Base-by-base conservation (phyloP, 2,888 invertebrate genomes). In the Campoletis raptor region DNA sequence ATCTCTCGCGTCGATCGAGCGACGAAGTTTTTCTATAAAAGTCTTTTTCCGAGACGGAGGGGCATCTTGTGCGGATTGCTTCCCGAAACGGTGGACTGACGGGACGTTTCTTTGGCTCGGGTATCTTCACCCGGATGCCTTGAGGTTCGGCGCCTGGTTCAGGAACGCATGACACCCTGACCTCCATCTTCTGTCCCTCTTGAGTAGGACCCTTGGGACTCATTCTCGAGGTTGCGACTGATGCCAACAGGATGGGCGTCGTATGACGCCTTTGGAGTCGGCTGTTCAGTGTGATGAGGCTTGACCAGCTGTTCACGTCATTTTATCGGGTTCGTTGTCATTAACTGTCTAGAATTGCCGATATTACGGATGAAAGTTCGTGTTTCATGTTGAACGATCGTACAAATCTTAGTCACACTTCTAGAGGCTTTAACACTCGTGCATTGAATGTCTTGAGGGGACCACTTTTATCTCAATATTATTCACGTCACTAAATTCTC, bases 21-120 rank as follows among this genome's bases (percentile, higher is more conserved):
- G 94, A 92, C 10, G 90, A 88, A 2, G 91, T 90, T 82, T 94
- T 94, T 77, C 92, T 87, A 86, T 93, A 94, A 12, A 93, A 91
- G 70, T 94, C 94, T 85, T 94, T 94, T 85, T 94, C 94, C 10
- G 92, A 90, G 0, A 93, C 89, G 7, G 94, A 92, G 0, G 93
- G 94, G 85, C 93, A 94, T 81, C 93, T 89, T 48, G 90, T 87
- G 18, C 92, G 90, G 87, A 88, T 86, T 18, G 90, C 61, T 15
- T 90, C 90, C 45, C 86, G 87, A 52, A 73, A 83, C 0, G 92
- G 92, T 4, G 92, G 92, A 78, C 92, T 92, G 80, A 90, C 90
- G 6, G 93, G 91, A 18, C 93, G 87, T 82, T 93, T 94, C 81
- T 92, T 92, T 5, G 93, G 93, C 74, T 93, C 94, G 15, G 94